Percentiles rank a stretch among this genome's conserved stretches.
Evolutionary conservation across 2,888 invertebrate species (phyloP).

Genomic region (Mesorhabditis spiculigera): DNA sequence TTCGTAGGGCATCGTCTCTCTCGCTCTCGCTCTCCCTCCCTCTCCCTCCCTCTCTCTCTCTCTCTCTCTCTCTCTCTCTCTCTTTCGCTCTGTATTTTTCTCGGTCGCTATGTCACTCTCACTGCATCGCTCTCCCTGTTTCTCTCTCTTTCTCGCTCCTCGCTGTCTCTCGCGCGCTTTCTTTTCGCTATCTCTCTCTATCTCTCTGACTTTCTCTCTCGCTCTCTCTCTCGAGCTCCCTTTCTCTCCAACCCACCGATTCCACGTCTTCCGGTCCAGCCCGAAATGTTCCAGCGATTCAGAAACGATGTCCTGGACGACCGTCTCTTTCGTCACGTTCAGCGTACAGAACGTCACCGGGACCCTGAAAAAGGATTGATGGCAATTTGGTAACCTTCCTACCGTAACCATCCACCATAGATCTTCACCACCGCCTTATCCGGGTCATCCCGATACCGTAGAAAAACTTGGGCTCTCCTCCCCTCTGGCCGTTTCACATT

Average conservation of each 20-base stretch:
- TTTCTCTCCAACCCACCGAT: slow-evolving; percentile 60
- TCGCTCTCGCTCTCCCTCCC: too few species aligned
- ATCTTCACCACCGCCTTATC: slow-evolving; percentile 86
- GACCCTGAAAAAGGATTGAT: slow-evolving; percentile 50
- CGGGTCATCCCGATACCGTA: slow-evolving; percentile 73
- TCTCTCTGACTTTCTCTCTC: too few species aligned
- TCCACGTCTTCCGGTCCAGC: slow-evolving; percentile 63
- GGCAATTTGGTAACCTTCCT: slow-evolving; percentile 18
- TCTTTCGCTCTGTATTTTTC: too few species aligned
- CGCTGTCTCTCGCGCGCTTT: too few species aligned
- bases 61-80: too few species aligned
- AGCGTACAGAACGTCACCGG: slow-evolving; percentile 60
- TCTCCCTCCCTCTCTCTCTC: too few species aligned
- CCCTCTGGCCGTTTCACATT: slow-evolving; percentile 77
- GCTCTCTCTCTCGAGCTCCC: too few species aligned
- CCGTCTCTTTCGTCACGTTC: slow-evolving; percentile 78
- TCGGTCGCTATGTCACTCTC: too few species aligned
- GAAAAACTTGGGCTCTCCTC: slow-evolving; percentile 84
- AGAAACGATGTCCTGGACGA: slow-evolving; percentile 84
- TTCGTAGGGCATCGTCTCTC: background rate
- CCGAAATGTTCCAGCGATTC: slow-evolving; percentile 68
- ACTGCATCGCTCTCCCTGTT: too few species aligned
- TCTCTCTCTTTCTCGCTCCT: too few species aligned
- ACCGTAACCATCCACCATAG: slow-evolving; percentile 83
- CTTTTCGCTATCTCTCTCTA: too few species aligned